Evolutionary conservation across 2,888 invertebrate species (phyloP).

Genomic region (Drosophila putrida): DNA sequence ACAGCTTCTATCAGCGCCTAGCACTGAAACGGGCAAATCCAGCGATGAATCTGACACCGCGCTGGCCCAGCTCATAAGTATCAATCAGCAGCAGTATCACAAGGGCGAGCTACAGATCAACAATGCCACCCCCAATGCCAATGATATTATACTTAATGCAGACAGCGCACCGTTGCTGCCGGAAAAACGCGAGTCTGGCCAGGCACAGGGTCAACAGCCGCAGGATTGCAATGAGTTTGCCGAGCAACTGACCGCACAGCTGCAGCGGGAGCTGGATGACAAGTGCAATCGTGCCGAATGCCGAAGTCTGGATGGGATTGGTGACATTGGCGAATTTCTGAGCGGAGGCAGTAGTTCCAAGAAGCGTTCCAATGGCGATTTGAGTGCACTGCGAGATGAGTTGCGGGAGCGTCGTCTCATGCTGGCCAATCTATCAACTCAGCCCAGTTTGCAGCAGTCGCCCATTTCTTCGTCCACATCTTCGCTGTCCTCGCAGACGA

Average conservation of each 20-base stretch:
- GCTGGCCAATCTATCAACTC: constrained; percentile 85
- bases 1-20: constrained; percentile 35
- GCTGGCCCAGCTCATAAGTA: constrained; percentile 50
- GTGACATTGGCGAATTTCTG: constrained; percentile 77
- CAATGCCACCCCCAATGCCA: constrained; percentile 51
- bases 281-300: constrained; percentile 79
- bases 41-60: constrained; percentile 60
- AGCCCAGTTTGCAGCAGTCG: constrained; percentile 83
- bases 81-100: constrained; percentile 61
- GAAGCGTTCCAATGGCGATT: constrained; percentile 81
- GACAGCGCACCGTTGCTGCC: constrained; percentile 76
- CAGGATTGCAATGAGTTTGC: constrained; percentile 92
- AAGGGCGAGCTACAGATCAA: constrained; percentile 73
- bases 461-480: constrained; percentile 84
- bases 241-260: constrained; percentile 92
- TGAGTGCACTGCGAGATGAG: constrained; percentile 83
- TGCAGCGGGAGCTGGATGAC: constrained; percentile 91
- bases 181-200: constrained; percentile 49
- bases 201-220: constrained; percentile 73
- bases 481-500: constrained; percentile 84
- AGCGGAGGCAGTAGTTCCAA: constrained; percentile 51
- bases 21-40: constrained; percentile 50
- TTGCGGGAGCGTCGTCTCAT: constrained; percentile 84
- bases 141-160: constrained; percentile 79
- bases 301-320: constrained; percentile 81